Percentiles rank a stretch among this genome's conserved stretches.
These are phyloP conservation scores for Drosophila pallidifrons DNA, from an alignment of 1,140 invertebrate species.

Conservation along the genomic window DNA sequence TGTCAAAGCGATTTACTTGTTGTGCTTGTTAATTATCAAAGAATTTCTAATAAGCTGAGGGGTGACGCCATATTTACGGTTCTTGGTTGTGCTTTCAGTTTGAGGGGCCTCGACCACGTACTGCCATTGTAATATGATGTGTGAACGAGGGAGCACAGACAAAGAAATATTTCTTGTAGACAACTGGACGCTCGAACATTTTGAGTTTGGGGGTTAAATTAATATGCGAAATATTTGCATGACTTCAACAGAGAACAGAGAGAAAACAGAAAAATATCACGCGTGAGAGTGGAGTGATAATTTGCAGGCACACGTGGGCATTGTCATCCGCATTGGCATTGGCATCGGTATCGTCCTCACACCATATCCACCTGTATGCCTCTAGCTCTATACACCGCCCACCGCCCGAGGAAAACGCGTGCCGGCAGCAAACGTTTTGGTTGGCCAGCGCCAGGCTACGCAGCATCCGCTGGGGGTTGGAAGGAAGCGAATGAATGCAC, in stretches of 20 bases:
- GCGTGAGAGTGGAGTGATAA: conserved; percentile 14
- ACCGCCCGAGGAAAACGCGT: conserved; percentile 37
- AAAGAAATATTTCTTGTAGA: conserved; percentile 5
- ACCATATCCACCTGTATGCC: conserved; percentile 1
- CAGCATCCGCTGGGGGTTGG: conserved; percentile 73
- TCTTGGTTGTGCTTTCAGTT: no score
- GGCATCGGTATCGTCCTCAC: conserved; percentile 1
- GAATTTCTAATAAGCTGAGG: conserved; percentile 22
- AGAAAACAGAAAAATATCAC: conserved; percentile 50
- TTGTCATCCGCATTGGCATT: not conserved
- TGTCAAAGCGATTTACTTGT: conserved; percentile 8
- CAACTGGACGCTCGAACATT: conserved; percentile 15
- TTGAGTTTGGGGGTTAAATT: conserved; percentile 40
- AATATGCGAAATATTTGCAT: conserved; percentile 67
- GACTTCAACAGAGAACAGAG: not conserved
- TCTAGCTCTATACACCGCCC: not conserved
- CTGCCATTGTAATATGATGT: not conserved
- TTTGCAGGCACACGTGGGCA: conserved; percentile 30
- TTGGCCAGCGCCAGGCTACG: conserved; percentile 62
- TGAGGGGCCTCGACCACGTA: not conserved
- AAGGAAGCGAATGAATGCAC: conserved; percentile 7
- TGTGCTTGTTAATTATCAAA: not conserved
- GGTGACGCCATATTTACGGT: not conserved
- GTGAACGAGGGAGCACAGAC: not conserved
- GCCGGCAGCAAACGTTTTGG: conserved; percentile 73